Evolutionary conservation across 2,888 invertebrate species (phyloP), one percentile per base, ranked within the genome.

Genomic region (Xestia rhomboidea): DNA sequence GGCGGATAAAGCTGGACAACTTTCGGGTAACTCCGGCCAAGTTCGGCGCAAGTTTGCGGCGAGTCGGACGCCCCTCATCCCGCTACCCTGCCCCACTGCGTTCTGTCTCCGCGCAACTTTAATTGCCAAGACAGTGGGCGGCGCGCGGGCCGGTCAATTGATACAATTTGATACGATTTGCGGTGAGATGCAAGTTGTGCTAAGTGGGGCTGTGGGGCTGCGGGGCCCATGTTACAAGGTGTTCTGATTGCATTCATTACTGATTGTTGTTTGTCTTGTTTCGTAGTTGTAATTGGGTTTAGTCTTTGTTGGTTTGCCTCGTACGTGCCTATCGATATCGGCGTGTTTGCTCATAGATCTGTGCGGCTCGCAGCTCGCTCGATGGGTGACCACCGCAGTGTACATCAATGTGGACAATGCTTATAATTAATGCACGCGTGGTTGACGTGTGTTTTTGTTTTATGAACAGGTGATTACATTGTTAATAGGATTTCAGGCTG

Each of bases 151-250:
- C 88, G 90, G 92, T 93, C 93, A 93, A 94, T 94, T 92, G 94
- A 91, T 92, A 93, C 92, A 93, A 94, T 93, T 94, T 93, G 93
- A 93, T 93, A 91, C 91, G 91, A 92, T 92, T 93, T 91, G 91
- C 80, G 88, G 90, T 79, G 75, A 76, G 87, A 83, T 90, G 90
- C 89, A 90, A 90, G 86, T 90, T 87, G 69, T 67, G 70, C 80
- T 78, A 81, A 89, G 89, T 81, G 83, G 76, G 70, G 71, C 68
- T 81, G 89, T 81, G 83, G 76, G 70, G 69, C 68, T 81, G 89
- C 80, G 82, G 77, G 68, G 75, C 68, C 83, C 79, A 76, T 79
- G 87, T 86, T 84, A 90, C 88, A 88, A 90, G 89, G 88, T 88
- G 88, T 66, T 80, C 81, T 91, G 88, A 90, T 91, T 91, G 88